Conservation (phyloP, 1,140 invertebrate genomes). For the Drosophila bocqueti region DNA sequence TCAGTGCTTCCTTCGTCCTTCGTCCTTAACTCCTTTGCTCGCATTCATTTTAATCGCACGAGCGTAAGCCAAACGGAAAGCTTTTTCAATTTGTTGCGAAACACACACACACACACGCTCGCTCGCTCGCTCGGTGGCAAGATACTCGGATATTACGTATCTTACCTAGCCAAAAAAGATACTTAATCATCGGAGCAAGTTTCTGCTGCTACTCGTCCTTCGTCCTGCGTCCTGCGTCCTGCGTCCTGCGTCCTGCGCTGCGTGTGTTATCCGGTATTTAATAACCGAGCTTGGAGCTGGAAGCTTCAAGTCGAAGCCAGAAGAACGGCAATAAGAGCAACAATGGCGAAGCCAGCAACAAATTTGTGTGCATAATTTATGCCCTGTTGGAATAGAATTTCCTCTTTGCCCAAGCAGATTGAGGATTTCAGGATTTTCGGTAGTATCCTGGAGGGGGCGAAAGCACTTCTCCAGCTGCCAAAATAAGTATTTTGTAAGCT, state of each 20-base stretch:
- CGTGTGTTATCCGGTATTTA: constrained; percentile 49
- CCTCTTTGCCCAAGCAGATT: constrained; percentile 16
- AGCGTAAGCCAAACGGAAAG: constrained; percentile 75
- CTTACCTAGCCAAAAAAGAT: constrained; percentile 48
- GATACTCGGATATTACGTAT: constrained; percentile 38
- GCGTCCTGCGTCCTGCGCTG: constrained; percentile 5
- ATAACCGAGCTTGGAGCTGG: constrained; percentile 26
- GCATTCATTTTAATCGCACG: constrained; percentile 77
- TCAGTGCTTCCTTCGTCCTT: neutral
- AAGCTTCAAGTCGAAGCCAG: neutral
- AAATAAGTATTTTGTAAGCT: neutral
- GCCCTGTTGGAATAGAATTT: constrained; percentile 47
- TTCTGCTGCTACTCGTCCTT: constrained; percentile 1
- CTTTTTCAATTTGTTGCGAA: constrained; percentile 75
- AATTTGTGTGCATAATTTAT: constrained; percentile 69
- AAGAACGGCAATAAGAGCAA: constrained; percentile 21
- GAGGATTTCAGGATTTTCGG: neutral
- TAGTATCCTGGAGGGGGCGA: no score
- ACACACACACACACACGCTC: constrained; percentile 3
- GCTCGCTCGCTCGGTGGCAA: neutral
- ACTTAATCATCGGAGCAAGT: constrained; percentile 49
- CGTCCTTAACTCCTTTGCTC: constrained; percentile 39
- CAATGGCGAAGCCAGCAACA: constrained; percentile 34
- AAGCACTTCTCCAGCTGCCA: neutral
- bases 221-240: neutral